phyloP scores from a whole-genome alignment of 2,797 vertebrate genomes.

The Propithecus deckenii region DNA sequence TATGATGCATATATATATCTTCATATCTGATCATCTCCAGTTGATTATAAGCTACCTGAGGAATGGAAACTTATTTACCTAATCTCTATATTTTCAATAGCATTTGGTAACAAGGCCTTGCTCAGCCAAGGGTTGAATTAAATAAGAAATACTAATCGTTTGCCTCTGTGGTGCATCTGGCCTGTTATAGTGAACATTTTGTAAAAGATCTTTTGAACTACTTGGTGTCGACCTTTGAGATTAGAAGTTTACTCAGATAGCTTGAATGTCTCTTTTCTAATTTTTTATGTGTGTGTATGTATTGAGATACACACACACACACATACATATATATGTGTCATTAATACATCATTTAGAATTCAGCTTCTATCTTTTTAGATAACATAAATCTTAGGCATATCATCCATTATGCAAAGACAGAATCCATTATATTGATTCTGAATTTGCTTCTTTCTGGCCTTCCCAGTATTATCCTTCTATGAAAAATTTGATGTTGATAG shows the following conservation, averaged over 20 bases:
- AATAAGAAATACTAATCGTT: neutral
- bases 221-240: neutral
- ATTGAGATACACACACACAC: neutral
- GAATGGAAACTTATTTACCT: neutral
- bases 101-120: neutral
- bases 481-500: neutral
- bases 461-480: neutral
- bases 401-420: neutral
- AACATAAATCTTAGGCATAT: neutral
- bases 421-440: neutral
- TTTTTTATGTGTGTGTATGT: neutral
- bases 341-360: neutral
- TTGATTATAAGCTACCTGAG: neutral
- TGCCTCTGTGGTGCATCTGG: neutral
- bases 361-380: neutral
- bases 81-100: neutral
- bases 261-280: conserved; percentile 17
- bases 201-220: neutral
- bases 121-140: neutral
- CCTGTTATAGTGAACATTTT: neutral
- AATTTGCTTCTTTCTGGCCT: neutral
- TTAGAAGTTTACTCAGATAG: neutral
- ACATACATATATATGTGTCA: neutral
- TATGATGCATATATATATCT: neutral
- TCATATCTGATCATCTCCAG: neutral